Percentiles rank a stretch among this genome's conserved stretches.
Evolutionary conservation across 2,113 vertebrate genomes (phyloP).

Genomic region (Cricetomys ansorgei): DNA sequence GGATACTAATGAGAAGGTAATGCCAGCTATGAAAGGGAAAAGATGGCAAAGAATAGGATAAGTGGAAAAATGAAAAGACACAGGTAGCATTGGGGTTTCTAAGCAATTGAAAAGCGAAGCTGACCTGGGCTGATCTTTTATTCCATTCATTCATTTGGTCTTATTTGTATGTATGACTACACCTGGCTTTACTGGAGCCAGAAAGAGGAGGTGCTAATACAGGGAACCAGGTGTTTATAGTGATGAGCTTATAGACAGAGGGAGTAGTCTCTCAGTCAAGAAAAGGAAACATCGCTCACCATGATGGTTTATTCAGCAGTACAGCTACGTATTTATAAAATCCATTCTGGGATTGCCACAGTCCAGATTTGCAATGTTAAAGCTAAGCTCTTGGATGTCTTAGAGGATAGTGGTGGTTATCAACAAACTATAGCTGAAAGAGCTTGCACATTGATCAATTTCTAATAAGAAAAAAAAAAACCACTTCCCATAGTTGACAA

Average conservation of each 20-base stretch:
- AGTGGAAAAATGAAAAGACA: conserved; percentile 7
- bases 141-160: background rate
- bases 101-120: background rate
- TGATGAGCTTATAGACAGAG: background rate
- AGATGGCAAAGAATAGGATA: background rate
- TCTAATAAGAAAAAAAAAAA: background rate
- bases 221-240: background rate
- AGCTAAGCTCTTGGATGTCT: background rate
- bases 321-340: background rate
- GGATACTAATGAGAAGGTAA: conserved; percentile 74
- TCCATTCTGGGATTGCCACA: background rate
- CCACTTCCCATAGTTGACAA: background rate
- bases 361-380: background rate
- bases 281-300: background rate
- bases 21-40: background rate
- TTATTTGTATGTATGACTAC: conserved; percentile 13
- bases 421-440: background rate
- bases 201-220: background rate
- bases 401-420: background rate
- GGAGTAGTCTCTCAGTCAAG: background rate
- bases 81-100: conserved; percentile 11
- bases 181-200: background rate
- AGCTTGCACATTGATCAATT: background rate
- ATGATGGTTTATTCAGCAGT: background rate
- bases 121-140: background rate